A percentile compares a stretch with the other conserved stretches of the same genome.
These are phyloP conservation scores for Aspidapion aeneum DNA, from an alignment of 2,888 invertebrate species.

Conservation along the genomic window DNA sequence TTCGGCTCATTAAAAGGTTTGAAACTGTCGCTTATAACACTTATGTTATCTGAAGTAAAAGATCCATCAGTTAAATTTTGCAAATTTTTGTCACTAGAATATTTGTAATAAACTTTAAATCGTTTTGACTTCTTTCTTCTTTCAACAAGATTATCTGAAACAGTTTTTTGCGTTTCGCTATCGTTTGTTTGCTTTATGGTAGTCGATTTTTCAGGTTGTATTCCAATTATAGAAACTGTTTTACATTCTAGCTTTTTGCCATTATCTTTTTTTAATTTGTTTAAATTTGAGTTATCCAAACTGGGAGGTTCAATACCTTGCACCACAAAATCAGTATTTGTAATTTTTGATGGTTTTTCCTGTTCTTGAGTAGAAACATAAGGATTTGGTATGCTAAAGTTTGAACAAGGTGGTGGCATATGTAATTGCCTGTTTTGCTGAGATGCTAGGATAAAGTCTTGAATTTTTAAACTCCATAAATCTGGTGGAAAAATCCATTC, in stretches of 20 bases:
- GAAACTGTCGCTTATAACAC: slow-evolving; percentile 27
- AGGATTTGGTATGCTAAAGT: neutral
- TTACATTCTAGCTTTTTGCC: slow-evolving; percentile 27
- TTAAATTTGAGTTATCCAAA: slow-evolving; percentile 10
- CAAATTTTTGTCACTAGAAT: slow-evolving; percentile 23
- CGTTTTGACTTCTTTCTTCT: slow-evolving; percentile 26
- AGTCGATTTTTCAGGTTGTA: slow-evolving; percentile 21
- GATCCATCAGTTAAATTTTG: slow-evolving; percentile 6
- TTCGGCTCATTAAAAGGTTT: slow-evolving; percentile 24
- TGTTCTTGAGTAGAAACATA: slow-evolving; percentile 3
- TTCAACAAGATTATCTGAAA: slow-evolving; percentile 23
- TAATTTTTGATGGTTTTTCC: neutral
- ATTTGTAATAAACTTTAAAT: slow-evolving; percentile 31
- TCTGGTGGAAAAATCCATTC: neutral
- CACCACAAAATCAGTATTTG: slow-evolving; percentile 17
- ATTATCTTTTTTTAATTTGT: neutral
- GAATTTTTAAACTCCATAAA: neutral
- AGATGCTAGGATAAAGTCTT: neutral
- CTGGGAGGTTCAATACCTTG: slow-evolving; percentile 29
- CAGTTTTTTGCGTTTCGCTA: neutral
- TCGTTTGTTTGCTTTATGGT: neutral
- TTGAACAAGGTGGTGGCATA: neutral
- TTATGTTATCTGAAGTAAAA: slow-evolving; percentile 21
- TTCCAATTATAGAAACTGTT: slow-evolving; percentile 29
- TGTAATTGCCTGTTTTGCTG: neutral